phyloP scores from a whole-genome alignment of 1,140 invertebrate genomes.

The Drosophila sproati region DNA sequence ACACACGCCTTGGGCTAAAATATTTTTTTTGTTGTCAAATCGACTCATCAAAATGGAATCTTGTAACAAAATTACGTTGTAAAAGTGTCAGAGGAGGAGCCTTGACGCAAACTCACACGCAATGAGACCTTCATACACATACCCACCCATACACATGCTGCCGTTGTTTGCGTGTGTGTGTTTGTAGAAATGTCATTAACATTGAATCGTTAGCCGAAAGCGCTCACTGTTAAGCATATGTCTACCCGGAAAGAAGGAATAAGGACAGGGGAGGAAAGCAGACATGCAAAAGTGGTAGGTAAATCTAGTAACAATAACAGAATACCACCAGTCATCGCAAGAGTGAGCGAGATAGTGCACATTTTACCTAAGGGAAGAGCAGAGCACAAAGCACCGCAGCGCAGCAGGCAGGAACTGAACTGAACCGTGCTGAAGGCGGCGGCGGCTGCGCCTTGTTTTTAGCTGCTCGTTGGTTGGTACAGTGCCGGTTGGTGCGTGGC shows the following conservation, averaged over 20 bases:
- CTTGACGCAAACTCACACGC: slow-evolving; percentile 47
- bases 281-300: slow-evolving; percentile 52
- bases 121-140: slow-evolving; percentile 39
- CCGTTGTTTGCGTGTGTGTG: background rate
- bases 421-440: background rate
- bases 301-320: slow-evolving; percentile 45
- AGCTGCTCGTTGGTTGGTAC: slow-evolving; percentile 53
- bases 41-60: slow-evolving; percentile 71
- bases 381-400: background rate
- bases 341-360: slow-evolving; percentile 9
- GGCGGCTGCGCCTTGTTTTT: slow-evolving; percentile 39
- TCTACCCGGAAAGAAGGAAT: slow-evolving; percentile 41
- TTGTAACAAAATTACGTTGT: slow-evolving; percentile 73
- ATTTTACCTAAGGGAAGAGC: slow-evolving; percentile 24
- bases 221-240: slow-evolving; percentile 57
- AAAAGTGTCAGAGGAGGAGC: slow-evolving; percentile 37
- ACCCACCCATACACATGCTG: background rate
- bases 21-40: slow-evolving; percentile 13
- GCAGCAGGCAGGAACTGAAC: slow-evolving; percentile 24
- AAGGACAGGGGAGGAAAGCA: slow-evolving; percentile 23
- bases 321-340: background rate
- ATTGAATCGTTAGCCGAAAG: slow-evolving; percentile 53
- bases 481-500: slow-evolving; percentile 41
- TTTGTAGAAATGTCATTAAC: slow-evolving; percentile 66
- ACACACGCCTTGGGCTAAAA: slow-evolving; percentile 7